Conservation (phyloP, 2,888 invertebrate genomes). For the Drosophila stalkeri region DNA sequence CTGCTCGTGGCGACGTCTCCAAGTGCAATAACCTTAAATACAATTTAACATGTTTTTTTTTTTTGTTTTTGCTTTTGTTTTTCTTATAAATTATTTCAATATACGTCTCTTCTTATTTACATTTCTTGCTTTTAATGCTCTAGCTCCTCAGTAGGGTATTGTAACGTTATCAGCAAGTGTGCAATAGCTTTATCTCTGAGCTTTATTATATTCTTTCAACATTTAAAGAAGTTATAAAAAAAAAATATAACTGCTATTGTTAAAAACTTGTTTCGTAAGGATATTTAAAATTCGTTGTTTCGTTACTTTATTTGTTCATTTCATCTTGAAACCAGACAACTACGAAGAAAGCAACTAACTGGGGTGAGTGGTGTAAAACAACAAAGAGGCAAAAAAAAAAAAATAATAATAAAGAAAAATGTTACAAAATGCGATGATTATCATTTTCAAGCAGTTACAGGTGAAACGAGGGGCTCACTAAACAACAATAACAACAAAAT, state of each 20-base stretch:
- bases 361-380: constrained; percentile 46
- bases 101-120: constrained; percentile 22
- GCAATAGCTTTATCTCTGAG: neutral
- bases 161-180: neutral
- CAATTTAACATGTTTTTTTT: constrained; percentile 38
- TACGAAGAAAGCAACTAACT: constrained; percentile 63
- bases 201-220: neutral
- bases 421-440: constrained; percentile 68
- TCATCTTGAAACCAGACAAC: neutral
- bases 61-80: constrained; percentile 3
- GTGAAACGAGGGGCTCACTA: constrained; percentile 7
- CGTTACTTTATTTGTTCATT: constrained; percentile 1
- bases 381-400: constrained; percentile 31
- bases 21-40: constrained; percentile 68
- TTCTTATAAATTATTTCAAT: constrained; percentile 19
- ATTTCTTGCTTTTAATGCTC: constrained; percentile 3
- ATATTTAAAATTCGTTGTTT: neutral
- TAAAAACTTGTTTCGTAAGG: too few species aligned
- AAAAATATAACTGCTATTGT: too few species aligned
- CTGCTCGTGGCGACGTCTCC: constrained; percentile 27
- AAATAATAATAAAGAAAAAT: constrained; percentile 31
- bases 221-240: too few species aligned
- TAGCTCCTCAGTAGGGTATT: neutral
- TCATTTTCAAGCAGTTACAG: constrained; percentile 40
- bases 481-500: constrained; percentile 26